Conservation (phyloP, 2,888 invertebrate species). For the Ophion slaviceki region DNA sequence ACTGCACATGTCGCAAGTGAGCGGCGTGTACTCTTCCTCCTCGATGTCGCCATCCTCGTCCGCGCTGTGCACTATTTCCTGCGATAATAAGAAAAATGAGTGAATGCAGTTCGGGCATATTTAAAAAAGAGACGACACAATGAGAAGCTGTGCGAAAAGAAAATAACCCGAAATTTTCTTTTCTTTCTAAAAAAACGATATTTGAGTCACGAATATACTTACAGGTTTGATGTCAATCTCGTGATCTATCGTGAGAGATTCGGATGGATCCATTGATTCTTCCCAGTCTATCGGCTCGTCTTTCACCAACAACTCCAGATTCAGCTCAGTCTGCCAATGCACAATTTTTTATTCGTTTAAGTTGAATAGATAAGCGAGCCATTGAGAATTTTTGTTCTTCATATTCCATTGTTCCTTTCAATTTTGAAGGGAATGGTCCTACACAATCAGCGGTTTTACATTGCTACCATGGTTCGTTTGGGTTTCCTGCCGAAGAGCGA, state of each 20-base stretch:
- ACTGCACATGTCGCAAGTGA: conserved; percentile 93
- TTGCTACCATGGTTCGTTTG: too few relatives aligned
- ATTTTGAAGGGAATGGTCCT: too few relatives aligned
- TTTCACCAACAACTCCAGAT: conserved; percentile 83
- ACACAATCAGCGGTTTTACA: too few relatives aligned
- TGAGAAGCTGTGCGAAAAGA: neutral
- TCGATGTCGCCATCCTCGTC: conserved; percentile 84
- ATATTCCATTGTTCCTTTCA: too few relatives aligned
- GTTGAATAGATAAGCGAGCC: too few relatives aligned
- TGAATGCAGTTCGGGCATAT: neutral
- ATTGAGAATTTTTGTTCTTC: too few relatives aligned
- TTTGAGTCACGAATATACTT: conserved; percentile 66
- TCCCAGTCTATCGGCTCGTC: conserved; percentile 91
- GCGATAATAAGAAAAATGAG: conserved; percentile 14
- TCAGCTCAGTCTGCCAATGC: conserved; percentile 78
- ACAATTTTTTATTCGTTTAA: conserved; percentile 11
- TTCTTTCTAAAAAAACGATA: neutral
- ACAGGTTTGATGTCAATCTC: conserved; percentile 90
- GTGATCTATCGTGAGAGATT: conserved; percentile 87
- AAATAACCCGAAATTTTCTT: neutral
- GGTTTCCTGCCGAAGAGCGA: too few relatives aligned
- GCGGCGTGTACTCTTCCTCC: conserved; percentile 88
- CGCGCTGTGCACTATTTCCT: conserved; percentile 83
- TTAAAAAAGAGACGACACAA: too few relatives aligned
- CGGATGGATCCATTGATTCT: conserved; percentile 88